Percentiles rank a stretch among this genome's conserved stretches.
These are phyloP conservation scores for Vidua macroura DNA, from an alignment of 2,113 vertebrate species.

Conservation along the genomic window DNA sequence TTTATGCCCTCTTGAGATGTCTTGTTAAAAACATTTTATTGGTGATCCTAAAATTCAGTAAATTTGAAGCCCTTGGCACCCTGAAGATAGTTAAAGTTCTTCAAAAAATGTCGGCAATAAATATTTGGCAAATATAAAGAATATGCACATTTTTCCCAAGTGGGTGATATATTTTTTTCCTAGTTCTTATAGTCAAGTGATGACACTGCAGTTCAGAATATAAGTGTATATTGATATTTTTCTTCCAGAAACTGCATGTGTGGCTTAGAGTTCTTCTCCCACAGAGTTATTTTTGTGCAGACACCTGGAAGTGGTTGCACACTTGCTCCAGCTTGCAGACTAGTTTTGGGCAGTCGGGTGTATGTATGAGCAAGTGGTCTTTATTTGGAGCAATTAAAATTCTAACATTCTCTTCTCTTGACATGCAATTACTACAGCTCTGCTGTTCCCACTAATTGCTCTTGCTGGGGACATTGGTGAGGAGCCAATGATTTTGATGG, in stretches of 20 bases:
- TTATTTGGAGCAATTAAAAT: slow-evolving; percentile 94
- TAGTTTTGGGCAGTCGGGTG: slow-evolving; percentile 85
- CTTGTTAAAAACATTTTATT: slow-evolving; percentile 86
- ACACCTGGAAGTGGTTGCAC: slow-evolving; percentile 86
- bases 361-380: slow-evolving; percentile 84
- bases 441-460: slow-evolving; percentile 95
- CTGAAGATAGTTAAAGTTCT: slow-evolving; percentile 80
- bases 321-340: slow-evolving; percentile 76
- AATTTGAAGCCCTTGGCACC: slow-evolving; percentile 78
- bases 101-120: slow-evolving; percentile 77
- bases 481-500: slow-evolving; percentile 95
- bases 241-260: slow-evolving; percentile 65
- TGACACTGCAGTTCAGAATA: slow-evolving; percentile 80
- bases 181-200: slow-evolving; percentile 71
- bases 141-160: slow-evolving; percentile 82
- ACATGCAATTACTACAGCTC: slow-evolving; percentile 92
- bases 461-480: slow-evolving; percentile 94
- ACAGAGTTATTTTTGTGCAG: slow-evolving; percentile 84
- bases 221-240: slow-evolving; percentile 79
- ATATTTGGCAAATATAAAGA: slow-evolving; percentile 80
- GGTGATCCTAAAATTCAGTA: slow-evolving; percentile 82
- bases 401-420: slow-evolving; percentile 89
- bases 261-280: slow-evolving; percentile 58
- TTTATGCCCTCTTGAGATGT: slow-evolving; percentile 84
- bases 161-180: slow-evolving; percentile 70